Base-by-base conservation (phyloP, 2,113 vertebrate genomes). In the Heterotilapia buettikoferi region DNA sequence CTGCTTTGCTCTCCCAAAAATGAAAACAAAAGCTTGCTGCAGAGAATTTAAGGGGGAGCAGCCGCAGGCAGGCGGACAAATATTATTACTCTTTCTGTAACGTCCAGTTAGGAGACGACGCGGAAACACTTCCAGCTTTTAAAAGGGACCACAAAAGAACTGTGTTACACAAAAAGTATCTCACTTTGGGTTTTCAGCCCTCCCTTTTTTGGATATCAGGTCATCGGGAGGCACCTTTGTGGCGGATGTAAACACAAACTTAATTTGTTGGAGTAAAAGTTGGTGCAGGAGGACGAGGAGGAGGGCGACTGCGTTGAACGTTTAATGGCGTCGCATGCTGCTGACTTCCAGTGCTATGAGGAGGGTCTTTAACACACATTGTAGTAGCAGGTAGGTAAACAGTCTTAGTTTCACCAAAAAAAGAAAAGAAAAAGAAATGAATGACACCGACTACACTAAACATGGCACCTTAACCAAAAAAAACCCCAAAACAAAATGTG, bases 101-200 rank as follows among this genome's bases (percentile, higher is more conserved):
- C 5, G 84, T 80, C 12, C 19, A 61, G 19, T 84, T 76, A 56
- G 50, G 18, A 7, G 57, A 71, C 81, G 86, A 45, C 19, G 56
- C 29, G 33, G 26, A 50, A 80, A 84, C 14, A 45, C 66, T 54
- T 82, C 79, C 18, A 38, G 59, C 40, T 89, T 76, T 79, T 68
- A 14, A 21, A 82, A 79, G 18, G 9, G 45, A 78, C 73, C 16
- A 9, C 18, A n/a, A 85, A 53, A 33, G 33, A 57, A 86, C 88
- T 88, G 43, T 1, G n/a, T 88, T 78, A 38, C 56, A 86, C 86
- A 85, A 93, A 78, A 78, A 31, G 88, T 86, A 87, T 84, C 88
- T 92, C 82, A 66, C 87, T 92, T 94, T 95, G 92, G 90, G 93
- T 93, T 91, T 89, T 81, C 36, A 38, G 71, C 90, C 89, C 90